Evolutionary conservation across 1,140 invertebrate species (phyloP).

Genomic region (Zophobas morio): DNA sequence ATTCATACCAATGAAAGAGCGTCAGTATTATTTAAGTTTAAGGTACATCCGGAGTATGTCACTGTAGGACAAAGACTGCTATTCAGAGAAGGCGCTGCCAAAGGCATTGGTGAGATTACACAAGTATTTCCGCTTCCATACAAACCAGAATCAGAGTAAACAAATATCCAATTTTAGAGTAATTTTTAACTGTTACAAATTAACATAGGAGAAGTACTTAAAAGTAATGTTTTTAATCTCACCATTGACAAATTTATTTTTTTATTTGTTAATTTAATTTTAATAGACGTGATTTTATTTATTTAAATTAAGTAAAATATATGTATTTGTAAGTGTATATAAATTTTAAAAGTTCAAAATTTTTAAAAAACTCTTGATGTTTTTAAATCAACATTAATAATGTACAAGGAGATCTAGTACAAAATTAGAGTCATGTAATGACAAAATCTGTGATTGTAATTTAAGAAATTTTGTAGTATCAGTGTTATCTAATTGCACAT

Average conservation of each 20-base stretch:
- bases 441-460: conserved; percentile 48
- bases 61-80: conserved; percentile 88
- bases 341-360: conserved; percentile 12
- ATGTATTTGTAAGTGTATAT: conserved; percentile 25
- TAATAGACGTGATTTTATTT: no score
- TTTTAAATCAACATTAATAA: conserved; percentile 4
- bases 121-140: conserved; percentile 79
- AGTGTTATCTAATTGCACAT: conserved; percentile 12
- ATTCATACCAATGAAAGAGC: conserved; percentile 88
- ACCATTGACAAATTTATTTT: conserved; percentile 1
- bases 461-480: conserved; percentile 44
- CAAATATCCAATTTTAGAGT: background rate
- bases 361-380: conserved; percentile 6
- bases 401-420: conserved; percentile 6
- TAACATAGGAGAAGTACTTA: no score
- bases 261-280: background rate
- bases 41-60: conserved; percentile 93
- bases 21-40: conserved; percentile 90
- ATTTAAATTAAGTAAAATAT: background rate
- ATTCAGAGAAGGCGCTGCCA: conserved; percentile 90
- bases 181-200: no score
- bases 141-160: conserved; percentile 34
- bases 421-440: conserved; percentile 27
- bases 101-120: conserved; percentile 92
- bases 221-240: background rate